Base-by-base conservation (phyloP, 2,888 invertebrate genomes). In the Nasonovia ribisnigri region DNA sequence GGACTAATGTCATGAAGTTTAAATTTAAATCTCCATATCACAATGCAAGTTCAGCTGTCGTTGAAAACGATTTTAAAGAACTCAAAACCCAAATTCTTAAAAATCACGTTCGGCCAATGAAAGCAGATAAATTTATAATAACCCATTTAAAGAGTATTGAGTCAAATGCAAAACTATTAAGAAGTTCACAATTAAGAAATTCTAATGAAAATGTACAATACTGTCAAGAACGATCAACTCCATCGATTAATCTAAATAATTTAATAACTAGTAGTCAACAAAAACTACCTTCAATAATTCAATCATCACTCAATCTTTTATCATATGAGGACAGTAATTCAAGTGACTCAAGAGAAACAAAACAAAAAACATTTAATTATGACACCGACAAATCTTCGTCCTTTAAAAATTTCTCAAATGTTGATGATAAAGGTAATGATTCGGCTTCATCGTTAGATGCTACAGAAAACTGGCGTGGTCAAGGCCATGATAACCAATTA, bases 391-490 rank as follows among this genome's bases (percentile, higher is more conserved):
- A 51, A 51, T 51, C 1, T 1, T 51, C 16, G 16, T 51, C 51
- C 51, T 51, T 51, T 51, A 51, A 51, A 51, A 51, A 51, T 51
- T 1, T 51, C 51, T 51, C 51, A 51, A 51, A 51, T 51, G 16
- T 51, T 51, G 51, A 51, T 51, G 51, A 51, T 51, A 77, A 77
- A n/a, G 51, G 77, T n/a, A n/a, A n/a, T 77, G 77, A 77, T 77
- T 77, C 77, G n/a, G 8, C 29, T n/a, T n/a, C 29, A n/a, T n/a
- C 77, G 11, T 77, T 77, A 77, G 77, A n/a, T 77, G 77, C 29
- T 77, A n/a, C n/a, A n/a, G 77, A 77, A n/a, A 77, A 77, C 77
- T 77, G 77, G 77, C n/a, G 77, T 36, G 77, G 77, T n/a, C 36
- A 77, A n/a, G 77, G n/a, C 13, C n/a, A 77, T 77, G n/a, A 10